Evolutionary conservation across 2,113 vertebrate species (phyloP).

Genomic region (Gila orcuttii): DNA sequence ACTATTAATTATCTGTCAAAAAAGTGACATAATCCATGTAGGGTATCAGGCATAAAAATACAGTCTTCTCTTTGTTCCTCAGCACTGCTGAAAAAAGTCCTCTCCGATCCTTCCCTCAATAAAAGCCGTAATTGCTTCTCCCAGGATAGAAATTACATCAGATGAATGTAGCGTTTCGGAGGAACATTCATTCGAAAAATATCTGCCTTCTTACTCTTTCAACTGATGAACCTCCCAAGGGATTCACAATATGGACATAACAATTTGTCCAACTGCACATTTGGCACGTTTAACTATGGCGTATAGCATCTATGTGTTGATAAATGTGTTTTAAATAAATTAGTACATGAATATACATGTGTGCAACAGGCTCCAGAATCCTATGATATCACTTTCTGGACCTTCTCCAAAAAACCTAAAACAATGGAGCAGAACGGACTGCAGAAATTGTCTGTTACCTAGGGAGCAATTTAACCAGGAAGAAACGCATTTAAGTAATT

Average conservation of each 20-base stretch:
- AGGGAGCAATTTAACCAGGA: slow-evolving; percentile 12
- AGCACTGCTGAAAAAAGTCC: slow-evolving; percentile 5
- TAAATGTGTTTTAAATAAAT: not conserved
- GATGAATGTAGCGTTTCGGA: not conserved
- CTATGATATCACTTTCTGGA: slow-evolving; percentile 28
- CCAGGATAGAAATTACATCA: slow-evolving; percentile 15
- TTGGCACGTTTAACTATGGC: not conserved
- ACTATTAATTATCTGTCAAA: slow-evolving; percentile 22
- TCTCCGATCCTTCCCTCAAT: not conserved
- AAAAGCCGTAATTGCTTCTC: slow-evolving; percentile 16
- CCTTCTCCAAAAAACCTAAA: not conserved
- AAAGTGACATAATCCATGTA: slow-evolving; percentile 1
- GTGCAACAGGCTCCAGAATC: not conserved
- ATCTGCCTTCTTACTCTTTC: not conserved
- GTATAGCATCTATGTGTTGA: not conserved
- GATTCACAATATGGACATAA: not conserved
- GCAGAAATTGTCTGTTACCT: not conserved
- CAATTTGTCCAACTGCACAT: slow-evolving; percentile 15
- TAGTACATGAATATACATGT: not conserved
- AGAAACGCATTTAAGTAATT: not conserved
- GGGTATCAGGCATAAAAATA: slow-evolving; percentile 7
- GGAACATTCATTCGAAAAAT: slow-evolving; percentile 6
- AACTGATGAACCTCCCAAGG: not conserved
- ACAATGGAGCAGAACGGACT: not conserved
- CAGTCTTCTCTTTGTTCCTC: slow-evolving; percentile 27